These are phyloP conservation scores for Dendrolimus punctatus DNA, from an alignment of 1,140 invertebrate genomes.

Conservation along the genomic window DNA sequence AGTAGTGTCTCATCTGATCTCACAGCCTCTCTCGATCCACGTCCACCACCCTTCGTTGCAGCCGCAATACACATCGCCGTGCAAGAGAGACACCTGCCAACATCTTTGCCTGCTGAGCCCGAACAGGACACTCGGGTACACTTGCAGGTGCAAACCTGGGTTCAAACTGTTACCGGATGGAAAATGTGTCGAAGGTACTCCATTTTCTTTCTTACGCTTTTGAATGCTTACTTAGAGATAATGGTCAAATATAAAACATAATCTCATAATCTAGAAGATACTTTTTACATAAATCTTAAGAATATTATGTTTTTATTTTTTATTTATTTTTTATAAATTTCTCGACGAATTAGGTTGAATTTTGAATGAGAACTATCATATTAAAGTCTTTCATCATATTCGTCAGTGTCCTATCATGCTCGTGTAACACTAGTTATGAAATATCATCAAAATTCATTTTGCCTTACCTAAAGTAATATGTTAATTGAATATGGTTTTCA, in stretches of 20 bases:
- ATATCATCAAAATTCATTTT: constrained; percentile 6
- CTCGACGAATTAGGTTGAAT: neutral
- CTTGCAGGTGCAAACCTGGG: constrained; percentile 94
- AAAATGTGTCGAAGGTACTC: constrained; percentile 79
- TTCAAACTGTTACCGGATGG: constrained; percentile 80
- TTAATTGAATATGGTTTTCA: constrained; percentile 35
- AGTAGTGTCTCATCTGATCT: constrained; percentile 94
- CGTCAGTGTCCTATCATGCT: neutral
- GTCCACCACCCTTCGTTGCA: constrained; percentile 96
- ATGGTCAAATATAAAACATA: too few relatives aligned
- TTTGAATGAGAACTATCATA: neutral
- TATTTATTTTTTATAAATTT: too few relatives aligned
- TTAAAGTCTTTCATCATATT: too few relatives aligned
- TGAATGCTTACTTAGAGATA: too few relatives aligned
- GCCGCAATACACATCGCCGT: constrained; percentile 89
- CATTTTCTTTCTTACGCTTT: neutral
- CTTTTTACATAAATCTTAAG: constrained; percentile 3
- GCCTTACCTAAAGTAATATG: neutral
- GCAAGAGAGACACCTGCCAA: constrained; percentile 83
- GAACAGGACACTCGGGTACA: constrained; percentile 78
- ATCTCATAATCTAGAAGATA: too few relatives aligned
- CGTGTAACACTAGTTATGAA: neutral
- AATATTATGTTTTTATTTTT: constrained; percentile 9
- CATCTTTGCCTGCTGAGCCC: constrained; percentile 95
- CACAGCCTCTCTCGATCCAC: constrained; percentile 94